phyloP scores from a whole-genome alignment of 2,888 invertebrate species.

The Dione vanillae region DNA sequence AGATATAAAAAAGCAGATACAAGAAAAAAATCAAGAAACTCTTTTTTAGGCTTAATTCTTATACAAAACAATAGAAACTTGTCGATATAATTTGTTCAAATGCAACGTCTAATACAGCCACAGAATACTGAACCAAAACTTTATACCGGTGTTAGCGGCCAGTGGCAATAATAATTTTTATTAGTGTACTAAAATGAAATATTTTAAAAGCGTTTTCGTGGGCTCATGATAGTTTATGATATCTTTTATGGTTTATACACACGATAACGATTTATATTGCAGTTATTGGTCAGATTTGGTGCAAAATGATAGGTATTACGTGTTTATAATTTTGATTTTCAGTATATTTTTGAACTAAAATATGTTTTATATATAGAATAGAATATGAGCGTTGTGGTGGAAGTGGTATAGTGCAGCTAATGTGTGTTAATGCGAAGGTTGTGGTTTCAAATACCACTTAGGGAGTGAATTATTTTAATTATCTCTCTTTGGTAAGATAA shows the following conservation, averaged over 20 bases:
- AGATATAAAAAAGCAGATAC: no score
- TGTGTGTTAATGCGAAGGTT: no score
- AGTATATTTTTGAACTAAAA: not conserved
- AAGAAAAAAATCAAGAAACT: no score
- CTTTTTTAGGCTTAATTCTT: no score
- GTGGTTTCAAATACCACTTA: no score
- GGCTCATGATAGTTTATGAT: conserved; percentile 56
- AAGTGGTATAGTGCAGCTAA: no score
- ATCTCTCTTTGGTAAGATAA: no score
- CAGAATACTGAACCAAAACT: conserved; percentile 8
- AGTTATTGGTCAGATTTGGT: conserved; percentile 32
- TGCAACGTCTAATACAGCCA: not conserved
- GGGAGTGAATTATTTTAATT: no score
- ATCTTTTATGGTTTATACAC: conserved; percentile 53
- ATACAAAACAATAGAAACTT: not conserved
- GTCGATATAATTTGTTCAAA: not conserved
- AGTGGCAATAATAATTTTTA: conserved; percentile 53
- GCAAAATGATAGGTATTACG: not conserved
- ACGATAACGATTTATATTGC: conserved; percentile 40
- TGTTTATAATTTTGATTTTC: conserved; percentile 4
- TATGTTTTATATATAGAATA: not conserved
- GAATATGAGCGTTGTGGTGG: no score
- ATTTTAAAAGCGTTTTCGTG: conserved; percentile 61
- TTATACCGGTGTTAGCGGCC: conserved; percentile 37
- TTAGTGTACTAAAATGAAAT: conserved; percentile 57